These are phyloP conservation scores for Pardosa pseudoannulata DNA, from an alignment of 2,888 invertebrate species.

Conservation along the genomic window DNA sequence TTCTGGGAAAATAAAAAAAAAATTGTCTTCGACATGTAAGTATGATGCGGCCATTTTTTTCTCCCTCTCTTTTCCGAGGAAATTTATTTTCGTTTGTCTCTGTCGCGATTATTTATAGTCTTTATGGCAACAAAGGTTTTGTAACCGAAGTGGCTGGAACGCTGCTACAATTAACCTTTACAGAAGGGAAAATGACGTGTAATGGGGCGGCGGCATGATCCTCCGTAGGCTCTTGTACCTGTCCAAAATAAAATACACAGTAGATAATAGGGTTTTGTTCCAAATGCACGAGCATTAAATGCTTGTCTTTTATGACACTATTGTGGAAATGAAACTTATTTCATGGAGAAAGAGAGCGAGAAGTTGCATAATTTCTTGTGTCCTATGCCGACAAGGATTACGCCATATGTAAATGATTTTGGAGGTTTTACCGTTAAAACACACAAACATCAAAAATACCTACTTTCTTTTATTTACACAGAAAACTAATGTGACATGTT, in stretches of 20 bases:
- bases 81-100: conserved; percentile 71
- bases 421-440: too few species aligned
- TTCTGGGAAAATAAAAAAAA: conserved; percentile 48
- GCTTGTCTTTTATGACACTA: conserved; percentile 63
- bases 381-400: not conserved
- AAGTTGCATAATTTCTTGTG: not conserved
- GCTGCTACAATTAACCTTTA: conserved; percentile 70
- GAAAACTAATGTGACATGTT: too few species aligned
- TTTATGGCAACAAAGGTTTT: conserved; percentile 70
- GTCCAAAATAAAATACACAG: conserved; percentile 58
- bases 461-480: too few species aligned
- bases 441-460: too few species aligned
- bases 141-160: conserved; percentile 65
- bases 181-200: conserved; percentile 59
- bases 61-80: conserved; percentile 14
- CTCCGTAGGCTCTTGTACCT: conserved; percentile 29
- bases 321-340: conserved; percentile 53
- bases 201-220: conserved; percentile 41
- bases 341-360: conserved; percentile 43
- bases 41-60: conserved; percentile 22
- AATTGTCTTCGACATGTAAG: conserved; percentile 36
- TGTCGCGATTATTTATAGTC: conserved; percentile 62
- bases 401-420: too few species aligned
- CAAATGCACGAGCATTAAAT: conserved; percentile 55
- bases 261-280: conserved; percentile 66